Evolutionary conservation across 2,797 vertebrate genomes (phyloP).

Genomic region (Aldrovandia affinis): DNA sequence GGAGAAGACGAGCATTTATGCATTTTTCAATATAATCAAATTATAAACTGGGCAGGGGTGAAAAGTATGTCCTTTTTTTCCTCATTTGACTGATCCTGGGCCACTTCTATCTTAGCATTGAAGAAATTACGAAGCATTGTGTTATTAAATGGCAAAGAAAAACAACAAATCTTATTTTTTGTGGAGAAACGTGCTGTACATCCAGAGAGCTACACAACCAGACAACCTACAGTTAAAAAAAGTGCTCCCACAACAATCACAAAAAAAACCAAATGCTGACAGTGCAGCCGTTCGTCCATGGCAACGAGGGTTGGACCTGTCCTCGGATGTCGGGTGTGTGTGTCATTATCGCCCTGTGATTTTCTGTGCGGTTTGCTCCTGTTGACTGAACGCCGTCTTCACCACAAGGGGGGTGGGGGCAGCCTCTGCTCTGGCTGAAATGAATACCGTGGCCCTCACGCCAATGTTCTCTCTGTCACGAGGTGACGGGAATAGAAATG

Average conservation of each 20-base stretch:
- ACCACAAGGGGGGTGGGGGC: background rate
- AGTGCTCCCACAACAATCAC: background rate
- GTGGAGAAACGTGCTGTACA: background rate
- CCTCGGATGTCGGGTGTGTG: background rate
- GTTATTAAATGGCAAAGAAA: background rate
- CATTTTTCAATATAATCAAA: background rate
- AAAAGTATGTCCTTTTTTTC: background rate
- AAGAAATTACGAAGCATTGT: background rate
- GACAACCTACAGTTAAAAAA: background rate
- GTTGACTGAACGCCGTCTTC: background rate
- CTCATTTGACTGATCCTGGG: background rate
- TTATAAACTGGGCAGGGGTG: background rate
- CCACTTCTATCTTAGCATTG: background rate
- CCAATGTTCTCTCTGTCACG: background rate
- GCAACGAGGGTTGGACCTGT: background rate
- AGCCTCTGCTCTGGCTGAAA: background rate
- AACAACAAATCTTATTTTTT: too few relatives aligned
- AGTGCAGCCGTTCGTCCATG: background rate
- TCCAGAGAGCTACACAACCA: background rate
- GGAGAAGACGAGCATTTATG: background rate
- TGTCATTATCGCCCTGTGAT: background rate
- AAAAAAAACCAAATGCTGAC: background rate
- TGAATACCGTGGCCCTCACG: background rate
- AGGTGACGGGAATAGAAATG: background rate
- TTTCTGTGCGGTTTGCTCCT: background rate